A percentile compares a stretch with the other conserved stretches of the same genome.
Conservation (phyloP, 2,797 vertebrate genomes). For the Lacerta bilineata region DNA sequence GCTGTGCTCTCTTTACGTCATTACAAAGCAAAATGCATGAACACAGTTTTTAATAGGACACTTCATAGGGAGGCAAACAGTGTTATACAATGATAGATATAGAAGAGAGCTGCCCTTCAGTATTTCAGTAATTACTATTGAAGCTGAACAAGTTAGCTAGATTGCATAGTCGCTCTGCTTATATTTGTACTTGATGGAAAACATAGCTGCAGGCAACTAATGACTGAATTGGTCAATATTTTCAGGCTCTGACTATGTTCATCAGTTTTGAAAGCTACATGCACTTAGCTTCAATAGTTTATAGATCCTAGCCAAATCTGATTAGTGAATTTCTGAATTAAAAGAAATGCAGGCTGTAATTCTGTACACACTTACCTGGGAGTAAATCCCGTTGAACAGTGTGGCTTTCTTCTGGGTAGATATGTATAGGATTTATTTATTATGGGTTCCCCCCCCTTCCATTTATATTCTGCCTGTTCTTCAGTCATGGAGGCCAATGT, state of each 20-base stretch:
- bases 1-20: conserved; percentile 55
- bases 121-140: conserved; percentile 75
- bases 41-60: conserved; percentile 59
- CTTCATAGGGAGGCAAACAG: conserved; percentile 59
- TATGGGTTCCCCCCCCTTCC: no score
- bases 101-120: conserved; percentile 69
- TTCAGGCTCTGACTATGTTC: conserved; percentile 37
- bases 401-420: neutral
- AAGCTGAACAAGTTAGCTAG: conserved; percentile 70
- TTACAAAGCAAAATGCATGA: conserved; percentile 60
- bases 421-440: neutral
- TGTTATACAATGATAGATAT: conserved; percentile 60
- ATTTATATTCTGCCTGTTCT: no score
- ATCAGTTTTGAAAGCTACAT: conserved; percentile 5
- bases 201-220: conserved; percentile 64
- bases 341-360: neutral
- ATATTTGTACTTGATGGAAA: conserved; percentile 72
- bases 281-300: conserved; percentile 15
- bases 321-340: neutral
- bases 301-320: neutral
- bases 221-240: conserved; percentile 52
- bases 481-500: no score
- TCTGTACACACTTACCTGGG: neutral
- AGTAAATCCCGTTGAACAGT: neutral
- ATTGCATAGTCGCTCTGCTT: conserved; percentile 68